Evolutionary conservation across 2,888 invertebrate genomes (phyloP).

Genomic region (Cerastis leucographa): DNA sequence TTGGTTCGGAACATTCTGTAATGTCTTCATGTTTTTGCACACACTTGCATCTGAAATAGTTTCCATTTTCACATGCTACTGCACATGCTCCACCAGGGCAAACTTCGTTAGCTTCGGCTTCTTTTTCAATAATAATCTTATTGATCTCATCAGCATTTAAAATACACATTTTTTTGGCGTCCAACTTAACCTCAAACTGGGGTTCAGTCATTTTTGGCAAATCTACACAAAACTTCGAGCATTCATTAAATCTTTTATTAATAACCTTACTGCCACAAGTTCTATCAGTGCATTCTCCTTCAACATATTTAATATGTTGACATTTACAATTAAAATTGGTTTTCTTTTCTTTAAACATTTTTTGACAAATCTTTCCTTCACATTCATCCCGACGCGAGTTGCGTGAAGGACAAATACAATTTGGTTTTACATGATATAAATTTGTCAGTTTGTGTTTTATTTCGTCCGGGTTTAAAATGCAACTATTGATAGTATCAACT

Average conservation of each 20-base stretch:
- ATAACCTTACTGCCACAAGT: conserved; percentile 58
- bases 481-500: conserved; percentile 68
- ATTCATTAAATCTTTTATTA: conserved; percentile 4
- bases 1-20: conserved; percentile 37
- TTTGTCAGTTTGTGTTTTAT: conserved; percentile 65
- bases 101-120: conserved; percentile 30
- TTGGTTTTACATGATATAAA: conserved; percentile 1
- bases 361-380: conserved; percentile 39
- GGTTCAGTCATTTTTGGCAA: conserved; percentile 31
- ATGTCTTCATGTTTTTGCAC: conserved; percentile 42
- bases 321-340: conserved; percentile 68
- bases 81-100: conserved; percentile 47
- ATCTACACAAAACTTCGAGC: conserved; percentile 11
- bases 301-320: conserved; percentile 23
- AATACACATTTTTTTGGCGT: conserved; percentile 72
- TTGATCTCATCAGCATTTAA: conserved; percentile 73
- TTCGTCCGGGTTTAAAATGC: conserved; percentile 68
- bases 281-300: conserved; percentile 67
- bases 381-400: background rate
- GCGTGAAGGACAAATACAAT: conserved; percentile 68
- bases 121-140: conserved; percentile 60
- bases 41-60: conserved; percentile 47
- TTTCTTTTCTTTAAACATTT: conserved; percentile 49
- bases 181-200: conserved; percentile 70
- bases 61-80: conserved; percentile 18